Evolutionary conservation across 1,140 invertebrate species (phyloP).

Genomic region (Telenomus remus): DNA sequence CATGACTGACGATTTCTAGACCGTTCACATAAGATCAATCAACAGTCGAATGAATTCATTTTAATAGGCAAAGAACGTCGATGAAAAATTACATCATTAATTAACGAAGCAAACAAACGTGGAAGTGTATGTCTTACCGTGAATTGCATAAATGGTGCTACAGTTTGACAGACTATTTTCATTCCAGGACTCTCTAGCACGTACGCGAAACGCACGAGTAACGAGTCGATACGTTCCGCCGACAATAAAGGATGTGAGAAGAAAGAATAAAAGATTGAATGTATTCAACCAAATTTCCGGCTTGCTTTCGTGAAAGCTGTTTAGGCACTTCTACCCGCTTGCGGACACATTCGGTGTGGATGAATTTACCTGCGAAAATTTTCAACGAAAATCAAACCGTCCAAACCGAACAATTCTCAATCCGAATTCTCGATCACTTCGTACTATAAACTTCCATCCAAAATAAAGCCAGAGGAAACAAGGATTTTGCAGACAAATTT

Average conservation of each 20-base stretch:
- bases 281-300: constrained; percentile 62
- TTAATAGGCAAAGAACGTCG: too few species aligned
- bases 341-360: constrained; percentile 51
- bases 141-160: neutral
- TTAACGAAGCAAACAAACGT: too few species aligned
- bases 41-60: too few species aligned
- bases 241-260: constrained; percentile 48
- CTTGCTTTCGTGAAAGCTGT: constrained; percentile 61
- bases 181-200: constrained; percentile 25
- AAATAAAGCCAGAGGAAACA: too few species aligned
- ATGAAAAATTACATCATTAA: too few species aligned
- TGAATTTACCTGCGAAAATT: constrained; percentile 47
- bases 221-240: constrained; percentile 48
- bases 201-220: constrained; percentile 56
- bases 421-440: constrained; percentile 17
- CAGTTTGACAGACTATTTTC: constrained; percentile 32
- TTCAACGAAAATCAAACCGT: constrained; percentile 26
- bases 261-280: constrained; percentile 53
- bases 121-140: too few species aligned
- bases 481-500: too few species aligned
- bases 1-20: too few species aligned
- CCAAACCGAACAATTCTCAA: constrained; percentile 17
- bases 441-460: neutral
- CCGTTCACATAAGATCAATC: too few species aligned
- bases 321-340: constrained; percentile 42